Conservation (phyloP, 2,888 invertebrate genomes). For the Eupithecia abbreviata region DNA sequence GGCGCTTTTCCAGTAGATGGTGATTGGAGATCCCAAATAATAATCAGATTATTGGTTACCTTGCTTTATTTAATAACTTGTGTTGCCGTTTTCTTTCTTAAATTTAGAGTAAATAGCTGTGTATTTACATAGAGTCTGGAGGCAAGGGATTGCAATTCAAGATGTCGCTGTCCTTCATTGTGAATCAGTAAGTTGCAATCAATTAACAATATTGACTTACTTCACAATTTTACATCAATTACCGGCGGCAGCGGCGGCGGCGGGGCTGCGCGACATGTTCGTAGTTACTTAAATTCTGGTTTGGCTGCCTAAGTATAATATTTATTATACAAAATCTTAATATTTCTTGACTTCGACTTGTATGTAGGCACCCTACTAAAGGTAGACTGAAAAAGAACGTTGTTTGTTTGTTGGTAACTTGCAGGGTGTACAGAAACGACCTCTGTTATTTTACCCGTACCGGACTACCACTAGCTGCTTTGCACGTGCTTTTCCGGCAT, state of each 20-base stretch:
- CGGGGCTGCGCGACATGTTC: not conserved
- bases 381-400: too few species aligned
- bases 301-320: too few species aligned
- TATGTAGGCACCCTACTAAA: too few species aligned
- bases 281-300: too few species aligned
- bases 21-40: constrained; percentile 84
- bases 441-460: too few species aligned
- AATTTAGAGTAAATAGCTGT: constrained; percentile 51
- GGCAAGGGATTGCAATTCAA: constrained; percentile 65
- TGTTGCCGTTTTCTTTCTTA: constrained; percentile 66
- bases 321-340: too few species aligned
- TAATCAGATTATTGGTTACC: constrained; percentile 82
- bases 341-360: too few species aligned
- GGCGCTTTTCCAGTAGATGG: constrained; percentile 83
- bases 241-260: not conserved
- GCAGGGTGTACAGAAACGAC: too few species aligned
- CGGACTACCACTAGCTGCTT: too few species aligned
- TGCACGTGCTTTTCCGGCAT: too few species aligned
- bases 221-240: not conserved
- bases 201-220: constrained; percentile 38
- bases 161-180: constrained; percentile 88
- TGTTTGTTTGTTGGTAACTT: too few species aligned
- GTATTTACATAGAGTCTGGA: constrained; percentile 50
- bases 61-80: constrained; percentile 75
- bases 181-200: constrained; percentile 86